These are phyloP conservation scores for Aporophyla nigra DNA, from an alignment of 2,888 invertebrate species.

Conservation along the genomic window DNA sequence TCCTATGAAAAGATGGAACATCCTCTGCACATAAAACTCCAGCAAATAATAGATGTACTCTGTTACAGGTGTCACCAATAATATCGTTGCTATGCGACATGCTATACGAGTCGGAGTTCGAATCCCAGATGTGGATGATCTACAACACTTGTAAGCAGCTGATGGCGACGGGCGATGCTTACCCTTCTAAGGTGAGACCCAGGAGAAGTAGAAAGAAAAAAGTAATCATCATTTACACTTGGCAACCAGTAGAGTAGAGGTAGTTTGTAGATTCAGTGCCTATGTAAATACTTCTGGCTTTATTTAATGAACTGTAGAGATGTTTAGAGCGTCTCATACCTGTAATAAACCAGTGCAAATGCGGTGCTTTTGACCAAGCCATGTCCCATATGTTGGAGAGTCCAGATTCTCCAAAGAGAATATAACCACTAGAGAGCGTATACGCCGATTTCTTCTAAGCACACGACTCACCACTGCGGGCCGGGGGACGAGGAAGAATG, in stretches of 20 bases:
- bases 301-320: neutral
- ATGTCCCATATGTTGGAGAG: neutral
- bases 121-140: conserved; percentile 99
- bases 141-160: conserved; percentile 97
- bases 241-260: conserved; percentile 10
- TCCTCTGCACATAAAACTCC: neutral
- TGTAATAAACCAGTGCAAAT: neutral
- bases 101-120: conserved; percentile 98
- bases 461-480: too few relatives aligned
- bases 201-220: conserved; percentile 20
- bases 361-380: neutral
- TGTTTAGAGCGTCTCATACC: neutral
- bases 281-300: neutral
- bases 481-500: too few relatives aligned
- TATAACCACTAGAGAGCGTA: too few relatives aligned
- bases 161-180: conserved; percentile 96
- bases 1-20: too few relatives aligned
- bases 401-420: too few relatives aligned
- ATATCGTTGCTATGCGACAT: conserved; percentile 95
- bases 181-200: conserved; percentile 93
- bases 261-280: conserved; percentile 1
- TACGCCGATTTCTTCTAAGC: too few relatives aligned
- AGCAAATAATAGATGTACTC: neutral
- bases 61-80: conserved; percentile 91
- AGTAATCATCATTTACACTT: conserved; percentile 28